Evolutionary conservation across 2,888 invertebrate genomes (phyloP), one percentile per base, ranked within the genome.

Genomic region (Cheilosia vernalis): DNA sequence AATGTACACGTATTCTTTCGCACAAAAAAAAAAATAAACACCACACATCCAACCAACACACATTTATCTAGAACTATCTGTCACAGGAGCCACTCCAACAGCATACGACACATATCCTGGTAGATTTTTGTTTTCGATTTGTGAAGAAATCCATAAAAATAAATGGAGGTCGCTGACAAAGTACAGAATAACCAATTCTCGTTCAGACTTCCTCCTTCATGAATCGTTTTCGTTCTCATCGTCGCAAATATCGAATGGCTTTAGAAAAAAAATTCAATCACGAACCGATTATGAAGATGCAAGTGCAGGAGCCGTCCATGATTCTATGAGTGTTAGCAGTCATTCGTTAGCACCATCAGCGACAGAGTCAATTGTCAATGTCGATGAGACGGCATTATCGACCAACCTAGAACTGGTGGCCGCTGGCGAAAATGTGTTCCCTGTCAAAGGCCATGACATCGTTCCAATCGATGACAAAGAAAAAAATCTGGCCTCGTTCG

Each of bases 101-200:
- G 51, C 33, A 61, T 88, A 88, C 87, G 89, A 88, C 88, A 88
- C 86, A 84, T 88, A 88, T 88, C 77, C 88, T 74, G 88, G 87
- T 69, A 79, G 78, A 87, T 88, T 89, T 88, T 88, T 89, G 87
- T 88, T 88, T 89, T 88, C 88, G 88, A 89, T 90, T 87, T 90
- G 88, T 83, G 87, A 87, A 74, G 77, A 87, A 81, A 82, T 88
- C 85, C 86, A 88, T 78, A 53, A 74, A 64, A 81, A 27, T 87
- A 87, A 81, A 87, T 83, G 82, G 84, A 63, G 58, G 70, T 78
- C 63, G 56, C 4, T 42, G 13, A 53, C 53, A 40, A 55, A 51
- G 33, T 51, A 84, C 58, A 51, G 33, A 74, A 56, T 40, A 79
- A 58, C 63, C 83, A 58, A 74, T 79, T 74, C 69, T 40, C 73